Conservation (phyloP, 1,140 invertebrate species). For the Tachypleus tridentatus region DNA sequence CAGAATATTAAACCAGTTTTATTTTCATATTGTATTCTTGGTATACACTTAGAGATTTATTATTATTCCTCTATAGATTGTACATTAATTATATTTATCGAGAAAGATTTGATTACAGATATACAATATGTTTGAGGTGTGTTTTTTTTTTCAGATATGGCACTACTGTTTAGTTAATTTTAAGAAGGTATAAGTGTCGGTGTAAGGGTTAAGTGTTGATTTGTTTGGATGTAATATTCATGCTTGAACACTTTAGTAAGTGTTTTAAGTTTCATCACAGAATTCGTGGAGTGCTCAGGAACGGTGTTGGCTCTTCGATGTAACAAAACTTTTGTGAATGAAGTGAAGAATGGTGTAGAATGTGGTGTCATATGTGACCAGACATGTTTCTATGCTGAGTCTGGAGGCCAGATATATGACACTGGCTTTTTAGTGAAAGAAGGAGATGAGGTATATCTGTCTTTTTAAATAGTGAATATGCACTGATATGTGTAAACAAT, state of each 20-base stretch:
- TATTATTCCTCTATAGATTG: conserved; percentile 1
- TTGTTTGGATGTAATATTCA: background rate
- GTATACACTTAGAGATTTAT: background rate
- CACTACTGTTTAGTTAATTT: too few relatives aligned
- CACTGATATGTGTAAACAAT: too few relatives aligned
- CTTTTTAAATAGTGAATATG: too few relatives aligned
- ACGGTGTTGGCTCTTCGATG: conserved; percentile 48
- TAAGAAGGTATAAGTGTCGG: too few relatives aligned
- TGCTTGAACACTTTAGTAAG: background rate
- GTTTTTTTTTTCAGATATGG: background rate
- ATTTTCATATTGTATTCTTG: too few relatives aligned
- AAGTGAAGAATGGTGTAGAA: conserved; percentile 69
- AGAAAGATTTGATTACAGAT: background rate
- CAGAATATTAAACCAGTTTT: background rate
- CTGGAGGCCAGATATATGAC: conserved; percentile 97
- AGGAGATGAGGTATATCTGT: conserved; percentile 51
- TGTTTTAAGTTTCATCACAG: conserved; percentile 23
- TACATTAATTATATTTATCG: too few relatives aligned
- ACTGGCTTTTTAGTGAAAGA: conserved; percentile 86
- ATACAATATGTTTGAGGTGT: background rate
- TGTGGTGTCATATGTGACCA: conserved; percentile 85
- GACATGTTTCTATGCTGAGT: conserved; percentile 86
- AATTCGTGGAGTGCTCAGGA: conserved; percentile 38
- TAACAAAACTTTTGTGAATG: conserved; percentile 74
- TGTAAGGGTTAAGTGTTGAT: background rate